Evolutionary conservation across 2,113 vertebrate genomes (phyloP).

Genomic region (Pristiophorus japonicus): DNA sequence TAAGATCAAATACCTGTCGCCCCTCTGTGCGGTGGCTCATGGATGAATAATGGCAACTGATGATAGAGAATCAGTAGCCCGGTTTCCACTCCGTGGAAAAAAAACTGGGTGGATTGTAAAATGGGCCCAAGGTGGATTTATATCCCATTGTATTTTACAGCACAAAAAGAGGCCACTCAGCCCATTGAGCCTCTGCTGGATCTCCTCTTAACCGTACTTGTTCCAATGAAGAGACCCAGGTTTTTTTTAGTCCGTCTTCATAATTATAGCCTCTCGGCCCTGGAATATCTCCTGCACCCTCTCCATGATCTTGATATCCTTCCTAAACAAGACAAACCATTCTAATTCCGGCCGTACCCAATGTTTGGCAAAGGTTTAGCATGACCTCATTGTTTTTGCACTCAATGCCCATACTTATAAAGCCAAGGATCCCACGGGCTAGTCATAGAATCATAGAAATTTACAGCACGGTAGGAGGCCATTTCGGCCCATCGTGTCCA

Average conservation of each 20-base stretch:
- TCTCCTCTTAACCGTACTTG: not conserved
- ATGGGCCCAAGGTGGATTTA: not conserved
- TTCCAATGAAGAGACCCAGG: not conserved
- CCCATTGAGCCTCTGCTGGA: not conserved
- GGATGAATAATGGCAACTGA: not conserved
- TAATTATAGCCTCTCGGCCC: not conserved
- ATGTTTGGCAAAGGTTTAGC: not conserved
- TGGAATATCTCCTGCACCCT: not conserved
- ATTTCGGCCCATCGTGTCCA: too few species aligned
- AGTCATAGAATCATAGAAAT: too few species aligned
- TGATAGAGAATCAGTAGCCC: not conserved
- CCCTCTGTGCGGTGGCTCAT: not conserved
- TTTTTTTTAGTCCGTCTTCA: not conserved
- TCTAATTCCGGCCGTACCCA: not conserved
- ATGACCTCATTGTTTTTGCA: not conserved
- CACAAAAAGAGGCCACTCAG: not conserved
- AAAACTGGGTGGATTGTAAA: not conserved
- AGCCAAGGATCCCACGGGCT: not conserved
- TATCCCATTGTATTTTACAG: not conserved
- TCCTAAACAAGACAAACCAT: not conserved
- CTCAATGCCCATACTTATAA: not conserved
- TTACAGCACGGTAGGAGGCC: too few species aligned
- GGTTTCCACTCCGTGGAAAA: not conserved
- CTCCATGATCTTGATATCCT: not conserved
- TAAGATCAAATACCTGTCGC: not conserved